phyloP scores from a whole-genome alignment of 2,888 invertebrate species.

The Nomada goodeniana region DNA sequence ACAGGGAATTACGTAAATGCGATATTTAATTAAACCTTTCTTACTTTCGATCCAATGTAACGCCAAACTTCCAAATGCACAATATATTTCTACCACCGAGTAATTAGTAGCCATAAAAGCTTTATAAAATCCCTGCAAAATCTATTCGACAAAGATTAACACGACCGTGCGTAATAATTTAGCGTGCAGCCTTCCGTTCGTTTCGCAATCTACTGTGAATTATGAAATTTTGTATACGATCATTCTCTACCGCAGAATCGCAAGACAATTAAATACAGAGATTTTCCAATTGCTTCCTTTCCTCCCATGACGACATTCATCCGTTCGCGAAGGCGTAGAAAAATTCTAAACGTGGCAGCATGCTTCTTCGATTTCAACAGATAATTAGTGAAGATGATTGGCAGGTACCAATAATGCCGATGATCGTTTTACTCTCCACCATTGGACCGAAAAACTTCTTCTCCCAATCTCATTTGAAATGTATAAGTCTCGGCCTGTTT shows the following conservation, averaged over 20 bases:
- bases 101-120: conserved; percentile 1
- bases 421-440: conserved; percentile 32
- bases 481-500: neutral
- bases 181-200: conserved; percentile 29
- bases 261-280: conserved; percentile 43
- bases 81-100: neutral
- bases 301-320: conserved; percentile 53
- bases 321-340: conserved; percentile 20
- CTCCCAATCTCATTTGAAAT: neutral
- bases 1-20: no score
- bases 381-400: conserved; percentile 20
- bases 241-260: conserved; percentile 29
- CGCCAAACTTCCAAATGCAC: neutral
- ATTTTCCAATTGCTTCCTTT: conserved; percentile 55
- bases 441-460: conserved; percentile 8
- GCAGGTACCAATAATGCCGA: conserved; percentile 20
- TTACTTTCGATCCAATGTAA: no score
- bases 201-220: conserved; percentile 28
- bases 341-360: neutral
- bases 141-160: conserved; percentile 40
- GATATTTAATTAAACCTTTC: no score
- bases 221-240: conserved; percentile 48
- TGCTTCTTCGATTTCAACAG: conserved; percentile 40
- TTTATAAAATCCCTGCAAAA: conserved; percentile 19
- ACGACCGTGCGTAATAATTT: conserved; percentile 30